Evolutionary conservation across 2,113 vertebrate species (phyloP), one percentile per base, ranked within the genome.

Genomic region (Scomber japonicus): DNA sequence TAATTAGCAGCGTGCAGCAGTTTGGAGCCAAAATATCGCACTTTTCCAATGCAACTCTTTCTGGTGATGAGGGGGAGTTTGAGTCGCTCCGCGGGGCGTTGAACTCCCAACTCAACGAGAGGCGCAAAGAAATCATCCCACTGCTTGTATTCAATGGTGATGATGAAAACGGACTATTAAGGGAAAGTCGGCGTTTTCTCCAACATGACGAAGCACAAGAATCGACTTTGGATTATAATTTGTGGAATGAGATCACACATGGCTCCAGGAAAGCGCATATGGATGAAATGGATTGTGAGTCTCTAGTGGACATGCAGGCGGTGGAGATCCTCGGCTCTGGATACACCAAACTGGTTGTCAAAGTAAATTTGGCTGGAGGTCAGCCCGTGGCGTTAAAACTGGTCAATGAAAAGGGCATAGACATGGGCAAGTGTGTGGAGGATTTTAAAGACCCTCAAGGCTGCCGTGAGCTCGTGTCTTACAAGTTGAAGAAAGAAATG

Each of bases 401-500:
- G 6, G 96, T 97, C 76, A 96, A 97, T 80, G 90, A 94, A 17
- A 85, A 95, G 35, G 97, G 97, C 12, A 88, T 93, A 54, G 97
- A 97, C 91, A 96, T 97, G 94, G 92, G 81, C 27, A 93, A 93
- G 27, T 97, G 97, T 78, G 30, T 96, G 86, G 93, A 94, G 84
- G 94, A 95, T 2, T 95, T 96, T 53, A 81, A 91, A 45, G 95
- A 94, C 5, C 84, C 80, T 0, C 78, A 68, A 3, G 95, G 94
- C 11, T 96, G 95, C 88, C 82, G 91, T 11, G 92, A 96, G 60
- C 94, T 97, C 19, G 95, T 96, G 51, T 94, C 95, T 0, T 96
- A 92, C 90, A 97, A 96, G 70, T 86, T 96, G 89, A 94, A 93
- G 81, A 97, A 97, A 69, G 97, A 97, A 94, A 94, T 96, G 56